phyloP scores from a whole-genome alignment of 2,888 invertebrate genomes.

The Podotricha telesiphe region DNA sequence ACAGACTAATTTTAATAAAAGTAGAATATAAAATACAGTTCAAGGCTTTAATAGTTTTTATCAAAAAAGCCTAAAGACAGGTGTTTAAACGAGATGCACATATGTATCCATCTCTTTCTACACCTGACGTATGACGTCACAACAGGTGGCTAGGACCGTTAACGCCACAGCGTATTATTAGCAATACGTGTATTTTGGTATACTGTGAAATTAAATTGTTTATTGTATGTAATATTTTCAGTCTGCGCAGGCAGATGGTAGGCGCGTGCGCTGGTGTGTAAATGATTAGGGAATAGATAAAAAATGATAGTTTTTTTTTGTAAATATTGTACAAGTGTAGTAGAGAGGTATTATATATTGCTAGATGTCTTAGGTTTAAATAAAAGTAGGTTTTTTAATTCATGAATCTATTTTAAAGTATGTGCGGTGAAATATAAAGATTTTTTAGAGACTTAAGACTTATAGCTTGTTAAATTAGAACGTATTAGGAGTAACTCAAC shows the following conservation, averaged over 20 bases:
- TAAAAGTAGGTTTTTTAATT: too few species aligned
- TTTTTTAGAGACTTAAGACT: too few species aligned
- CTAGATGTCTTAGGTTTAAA: not conserved
- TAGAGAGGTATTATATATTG: not conserved
- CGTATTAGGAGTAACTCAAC: too few species aligned
- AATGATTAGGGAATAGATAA: constrained; percentile 43
- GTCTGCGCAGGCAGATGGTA: constrained; percentile 52
- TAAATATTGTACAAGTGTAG: not conserved
- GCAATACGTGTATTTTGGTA: constrained; percentile 11
- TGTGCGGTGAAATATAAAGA: too few species aligned
- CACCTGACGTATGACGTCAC: constrained; percentile 62
- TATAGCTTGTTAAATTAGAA: too few species aligned
- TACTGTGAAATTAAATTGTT: constrained; percentile 32
- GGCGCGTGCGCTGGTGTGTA: constrained; percentile 60
- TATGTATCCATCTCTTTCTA: constrained; percentile 39
- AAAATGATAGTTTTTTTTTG: constrained; percentile 31
- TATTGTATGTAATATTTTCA: constrained; percentile 27
- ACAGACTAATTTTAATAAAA: too few species aligned
- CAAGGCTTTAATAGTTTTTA: not conserved
- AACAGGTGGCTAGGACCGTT: constrained; percentile 64
- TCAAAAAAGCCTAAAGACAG: constrained; percentile 31
- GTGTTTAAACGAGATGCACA: constrained; percentile 46
- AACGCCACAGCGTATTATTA: constrained; percentile 50
- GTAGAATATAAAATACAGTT: not conserved
- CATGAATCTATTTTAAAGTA: too few species aligned